Base-by-base conservation (phyloP, 2,797 vertebrate species). In the Sciaenops ocellatus region DNA sequence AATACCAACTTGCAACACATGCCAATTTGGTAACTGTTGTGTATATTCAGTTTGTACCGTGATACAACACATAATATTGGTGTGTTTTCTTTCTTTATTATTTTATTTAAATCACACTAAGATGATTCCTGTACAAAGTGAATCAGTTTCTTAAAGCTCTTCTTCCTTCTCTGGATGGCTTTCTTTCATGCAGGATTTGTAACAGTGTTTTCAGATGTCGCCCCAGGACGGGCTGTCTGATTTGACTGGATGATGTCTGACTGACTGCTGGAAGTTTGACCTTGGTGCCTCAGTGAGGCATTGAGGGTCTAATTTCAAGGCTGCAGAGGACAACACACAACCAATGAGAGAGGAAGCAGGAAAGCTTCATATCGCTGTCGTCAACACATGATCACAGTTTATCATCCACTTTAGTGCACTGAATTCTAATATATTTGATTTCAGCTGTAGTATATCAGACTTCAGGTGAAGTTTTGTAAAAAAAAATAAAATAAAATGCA, bases 181-280 rank as follows among this genome's bases (percentile, higher is more conserved):
- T 42, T 70, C 28, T 24, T 6, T 41, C 9, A 9, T 9, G 24
- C 11, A 10, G 38, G 54, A 30, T 44, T 34, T 8, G 1, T 9
- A 56, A 38, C 50, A 11, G 10, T 5, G 34, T 62, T 56, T 54
- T 69, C 65, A 46, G 44, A 56, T 47, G 73, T 28, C 6, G 4
- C 60, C 69, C 24, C 5, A 0, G 55, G 71, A 76, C 69, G 18
- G 5, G 34, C 57, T 52, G 55, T 54, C 47, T 47, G 20, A 12
- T 46, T 57, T 68, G 76, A 69, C 67, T 41, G 60, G 59, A 41
- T 60, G 72, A 65, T 69, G 69, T 20, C 30, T 64, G 50, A 47
- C 71, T 52, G 76, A 56, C 26, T 52, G 48, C 68, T 62, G 30
- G n/a, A 64, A 67, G 48, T 26, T 30, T 63, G 78, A 79, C 83